These are phyloP conservation scores for Lampris incognitus DNA, from an alignment of 2,113 vertebrate species.

Conservation along the genomic window DNA sequence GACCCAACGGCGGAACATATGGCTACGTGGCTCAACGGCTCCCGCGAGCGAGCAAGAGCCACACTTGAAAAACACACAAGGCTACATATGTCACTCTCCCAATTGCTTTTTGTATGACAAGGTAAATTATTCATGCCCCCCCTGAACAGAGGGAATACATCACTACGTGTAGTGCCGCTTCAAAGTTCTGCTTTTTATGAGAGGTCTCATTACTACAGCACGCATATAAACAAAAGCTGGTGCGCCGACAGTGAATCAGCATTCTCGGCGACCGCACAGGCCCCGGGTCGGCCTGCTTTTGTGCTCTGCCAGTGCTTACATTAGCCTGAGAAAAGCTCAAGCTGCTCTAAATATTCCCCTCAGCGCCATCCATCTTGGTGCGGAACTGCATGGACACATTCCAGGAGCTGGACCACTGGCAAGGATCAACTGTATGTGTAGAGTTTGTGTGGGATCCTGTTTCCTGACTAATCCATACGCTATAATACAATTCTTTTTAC, in stretches of 20 bases:
- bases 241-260: slow-evolving; percentile 85
- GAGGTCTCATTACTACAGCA: slow-evolving; percentile 85
- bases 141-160: slow-evolving; percentile 76
- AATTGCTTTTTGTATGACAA: slow-evolving; percentile 68
- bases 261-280: slow-evolving; percentile 80
- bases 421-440: slow-evolving; percentile 58
- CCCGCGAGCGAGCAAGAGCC: slow-evolving; percentile 46
- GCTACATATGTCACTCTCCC: slow-evolving; percentile 73
- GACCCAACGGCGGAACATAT: slow-evolving; percentile 56
- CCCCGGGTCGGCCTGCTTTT: slow-evolving; percentile 80
- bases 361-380: slow-evolving; percentile 71
- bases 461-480: slow-evolving; percentile 46
- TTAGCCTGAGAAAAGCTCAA: slow-evolving; percentile 80
- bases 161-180: slow-evolving; percentile 77
- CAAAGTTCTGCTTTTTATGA: slow-evolving; percentile 82
- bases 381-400: slow-evolving; percentile 51
- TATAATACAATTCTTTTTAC: slow-evolving; percentile 7
- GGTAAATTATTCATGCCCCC: slow-evolving; percentile 73
- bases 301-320: slow-evolving; percentile 84
- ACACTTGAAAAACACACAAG: slow-evolving; percentile 62
- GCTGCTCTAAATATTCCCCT: slow-evolving; percentile 81
- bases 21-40: slow-evolving; percentile 50
- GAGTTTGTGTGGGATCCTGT: slow-evolving; percentile 50
- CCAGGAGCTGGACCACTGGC: slow-evolving; percentile 71
- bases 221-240: slow-evolving; percentile 86